phyloP scores from a whole-genome alignment of 2,797 vertebrate genomes.

The Lacerta agilis region DNA sequence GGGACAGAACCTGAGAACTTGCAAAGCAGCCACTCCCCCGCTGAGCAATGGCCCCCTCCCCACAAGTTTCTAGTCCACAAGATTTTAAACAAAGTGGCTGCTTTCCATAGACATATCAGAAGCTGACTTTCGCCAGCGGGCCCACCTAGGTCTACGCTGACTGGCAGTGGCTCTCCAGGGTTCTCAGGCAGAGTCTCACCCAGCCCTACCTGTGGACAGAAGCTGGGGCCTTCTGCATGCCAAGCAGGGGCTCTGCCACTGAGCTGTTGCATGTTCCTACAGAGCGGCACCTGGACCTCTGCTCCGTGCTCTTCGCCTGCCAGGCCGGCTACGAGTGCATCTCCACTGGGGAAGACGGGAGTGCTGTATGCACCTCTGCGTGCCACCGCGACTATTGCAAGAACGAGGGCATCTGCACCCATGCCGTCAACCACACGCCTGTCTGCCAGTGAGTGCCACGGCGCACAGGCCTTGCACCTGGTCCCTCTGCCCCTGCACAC shows the following conservation, averaged over 20 bases:
- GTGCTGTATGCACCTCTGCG: slow-evolving; percentile 84
- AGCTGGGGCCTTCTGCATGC: too few relatives aligned
- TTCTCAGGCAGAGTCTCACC: too few relatives aligned
- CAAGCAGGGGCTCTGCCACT: too few relatives aligned
- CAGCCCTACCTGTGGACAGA: too few relatives aligned
- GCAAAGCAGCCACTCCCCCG: neutral
- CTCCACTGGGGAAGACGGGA: slow-evolving; percentile 38
- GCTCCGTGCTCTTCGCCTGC: slow-evolving; percentile 82
- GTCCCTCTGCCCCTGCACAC: too few relatives aligned
- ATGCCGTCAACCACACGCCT: slow-evolving; percentile 77
- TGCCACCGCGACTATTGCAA: slow-evolving; percentile 85
- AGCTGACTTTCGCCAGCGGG: too few relatives aligned
- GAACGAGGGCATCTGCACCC: slow-evolving; percentile 89
- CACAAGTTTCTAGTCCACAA: too few relatives aligned
- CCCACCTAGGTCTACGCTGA: too few relatives aligned
- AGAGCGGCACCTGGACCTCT: slow-evolving; percentile 81
- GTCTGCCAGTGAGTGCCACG: slow-evolving; percentile 82
- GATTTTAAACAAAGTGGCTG: too few relatives aligned
- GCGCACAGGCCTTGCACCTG: fast-evolving
- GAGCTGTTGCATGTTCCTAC: neutral
- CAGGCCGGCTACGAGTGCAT: slow-evolving; percentile 82
- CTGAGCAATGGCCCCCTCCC: neutral
- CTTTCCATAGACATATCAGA: too few relatives aligned
- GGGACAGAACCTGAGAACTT: neutral
- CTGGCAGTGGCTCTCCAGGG: too few relatives aligned